These are phyloP conservation scores for Phalera bucephala DNA, from an alignment of 2,888 invertebrate species.

Conservation along the genomic window DNA sequence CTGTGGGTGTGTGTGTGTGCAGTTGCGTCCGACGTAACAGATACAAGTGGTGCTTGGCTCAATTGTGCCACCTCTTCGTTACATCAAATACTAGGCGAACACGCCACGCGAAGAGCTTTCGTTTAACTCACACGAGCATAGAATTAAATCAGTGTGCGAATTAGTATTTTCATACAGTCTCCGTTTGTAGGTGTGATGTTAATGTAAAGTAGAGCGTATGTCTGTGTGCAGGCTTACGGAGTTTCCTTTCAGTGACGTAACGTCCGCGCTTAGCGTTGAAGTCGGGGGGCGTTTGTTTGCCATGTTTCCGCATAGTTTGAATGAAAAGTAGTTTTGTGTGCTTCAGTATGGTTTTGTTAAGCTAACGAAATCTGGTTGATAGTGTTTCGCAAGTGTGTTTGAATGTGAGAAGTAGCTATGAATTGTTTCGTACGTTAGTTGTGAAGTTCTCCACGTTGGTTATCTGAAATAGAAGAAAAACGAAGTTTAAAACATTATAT, in stretches of 20 bases:
- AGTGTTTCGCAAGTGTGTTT: slow-evolving; percentile 43
- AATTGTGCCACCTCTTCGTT: slow-evolving; percentile 66
- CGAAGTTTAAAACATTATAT: slow-evolving; percentile 5
- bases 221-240: slow-evolving; percentile 39
- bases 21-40: slow-evolving; percentile 57
- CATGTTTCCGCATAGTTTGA: slow-evolving; percentile 62
- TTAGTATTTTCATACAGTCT: slow-evolving; percentile 26
- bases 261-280: slow-evolving; percentile 51
- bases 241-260: slow-evolving; percentile 57
- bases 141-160: slow-evolving; percentile 36
- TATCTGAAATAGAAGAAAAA: slow-evolving; percentile 56
- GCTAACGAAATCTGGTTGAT: slow-evolving; percentile 55
- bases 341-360: slow-evolving; percentile 50
- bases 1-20: slow-evolving; percentile 43
- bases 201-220: slow-evolving; percentile 31
- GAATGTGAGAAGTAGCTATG: slow-evolving; percentile 33
- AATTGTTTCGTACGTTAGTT: slow-evolving; percentile 45
- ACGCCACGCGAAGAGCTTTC: slow-evolving; percentile 44
- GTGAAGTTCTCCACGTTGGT: slow-evolving; percentile 34
- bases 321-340: slow-evolving; percentile 61
- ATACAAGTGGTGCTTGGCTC: slow-evolving; percentile 53
- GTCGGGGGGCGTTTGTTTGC: slow-evolving; percentile 48
- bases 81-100: slow-evolving; percentile 66
- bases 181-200: slow-evolving; percentile 28
- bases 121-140: slow-evolving; percentile 40